Evolutionary conservation across 2,113 vertebrate species (phyloP).

Genomic region (Osmerus eperlanus): DNA sequence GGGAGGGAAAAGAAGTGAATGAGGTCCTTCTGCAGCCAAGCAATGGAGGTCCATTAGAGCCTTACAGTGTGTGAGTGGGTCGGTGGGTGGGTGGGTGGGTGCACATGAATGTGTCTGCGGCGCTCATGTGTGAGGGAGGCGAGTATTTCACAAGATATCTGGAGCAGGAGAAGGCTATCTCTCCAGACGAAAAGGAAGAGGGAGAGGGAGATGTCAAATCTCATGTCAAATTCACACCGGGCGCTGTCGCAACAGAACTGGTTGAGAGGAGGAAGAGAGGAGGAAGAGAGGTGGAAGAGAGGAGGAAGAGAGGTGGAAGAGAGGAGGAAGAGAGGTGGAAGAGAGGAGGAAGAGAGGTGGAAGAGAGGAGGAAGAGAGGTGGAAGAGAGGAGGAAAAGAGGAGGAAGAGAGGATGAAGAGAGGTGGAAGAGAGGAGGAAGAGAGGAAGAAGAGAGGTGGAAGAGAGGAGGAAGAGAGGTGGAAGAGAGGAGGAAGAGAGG

Average conservation of each 20-base stretch:
- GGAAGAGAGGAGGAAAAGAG: neutral
- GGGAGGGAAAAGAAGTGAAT: constrained; percentile 25
- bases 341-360: neutral
- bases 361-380: neutral
- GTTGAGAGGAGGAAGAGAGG: neutral
- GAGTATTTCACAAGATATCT: too few relatives aligned
- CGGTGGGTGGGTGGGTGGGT: neutral
- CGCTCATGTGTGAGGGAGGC: too few relatives aligned
- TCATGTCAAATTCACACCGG: neutral
- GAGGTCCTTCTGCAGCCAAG: constrained; percentile 11
- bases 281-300: neutral
- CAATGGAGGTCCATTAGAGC: constrained; percentile 11
- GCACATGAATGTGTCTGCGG: neutral
- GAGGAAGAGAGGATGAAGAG: neutral
- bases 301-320: neutral
- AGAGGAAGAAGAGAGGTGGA: neutral
- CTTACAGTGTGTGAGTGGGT: constrained; percentile 2
- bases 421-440: neutral
- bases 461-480: neutral
- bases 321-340: neutral
- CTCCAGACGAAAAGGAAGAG: neutral
- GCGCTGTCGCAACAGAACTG: neutral
- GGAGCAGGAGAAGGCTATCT: too few relatives aligned
- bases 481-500: neutral
- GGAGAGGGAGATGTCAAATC: neutral